Evolutionary conservation across 92 coral and sea anemone genomes (phyloP).

Genomic region (Blastomussa wellsi): DNA sequence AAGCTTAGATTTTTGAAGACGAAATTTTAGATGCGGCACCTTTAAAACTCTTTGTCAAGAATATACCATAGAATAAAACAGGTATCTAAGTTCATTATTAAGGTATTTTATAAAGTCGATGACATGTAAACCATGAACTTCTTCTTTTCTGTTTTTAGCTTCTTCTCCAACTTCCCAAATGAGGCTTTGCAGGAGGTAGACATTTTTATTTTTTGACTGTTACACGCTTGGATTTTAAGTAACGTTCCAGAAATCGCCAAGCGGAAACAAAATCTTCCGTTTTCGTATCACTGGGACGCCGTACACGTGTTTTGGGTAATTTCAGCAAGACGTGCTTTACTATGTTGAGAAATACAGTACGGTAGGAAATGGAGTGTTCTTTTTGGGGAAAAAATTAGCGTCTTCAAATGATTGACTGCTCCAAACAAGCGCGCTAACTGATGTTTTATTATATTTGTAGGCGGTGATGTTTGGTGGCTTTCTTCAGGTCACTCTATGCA

Average conservation of each 20-base stretch:
- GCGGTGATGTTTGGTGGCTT: not conserved
- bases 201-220: not conserved
- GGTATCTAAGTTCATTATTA: no score
- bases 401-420: not conserved
- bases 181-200: conserved; percentile 31
- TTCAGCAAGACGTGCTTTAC: no score
- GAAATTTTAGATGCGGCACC: not conserved
- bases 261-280: no score
- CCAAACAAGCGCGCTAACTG: not conserved
- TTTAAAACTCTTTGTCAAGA: not conserved
- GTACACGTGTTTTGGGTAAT: no score
- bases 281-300: no score
- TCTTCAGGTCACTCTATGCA: conserved; percentile 17
- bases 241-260: no score
- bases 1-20: no score
- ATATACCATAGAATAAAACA: not conserved
- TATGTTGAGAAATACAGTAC: no score
- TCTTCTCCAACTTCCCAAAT: conserved; percentile 16
- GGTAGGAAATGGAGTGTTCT: no score
- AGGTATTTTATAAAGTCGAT: not conserved
- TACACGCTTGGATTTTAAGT: not conserved
- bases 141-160: conserved; percentile 10
- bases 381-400: no score
- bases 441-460: not conserved
- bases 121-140: not conserved